Conservation (phyloP, 2,888 invertebrate genomes). For the Metalampra italica region DNA sequence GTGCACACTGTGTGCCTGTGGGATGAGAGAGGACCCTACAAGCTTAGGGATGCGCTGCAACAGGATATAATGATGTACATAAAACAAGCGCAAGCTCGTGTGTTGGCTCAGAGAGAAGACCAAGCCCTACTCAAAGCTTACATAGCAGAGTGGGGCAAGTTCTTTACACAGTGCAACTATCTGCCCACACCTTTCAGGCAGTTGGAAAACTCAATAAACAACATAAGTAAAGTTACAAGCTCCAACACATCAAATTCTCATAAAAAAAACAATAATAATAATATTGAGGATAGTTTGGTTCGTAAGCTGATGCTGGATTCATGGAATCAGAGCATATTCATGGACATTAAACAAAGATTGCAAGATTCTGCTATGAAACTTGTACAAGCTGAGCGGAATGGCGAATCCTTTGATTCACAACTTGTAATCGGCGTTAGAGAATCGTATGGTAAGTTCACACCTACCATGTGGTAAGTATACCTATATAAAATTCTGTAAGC, state of each 20-base stretch:
- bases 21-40: conserved; percentile 96
- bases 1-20: conserved; percentile 97
- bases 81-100: conserved; percentile 93
- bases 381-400: conserved; percentile 97
- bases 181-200: conserved; percentile 97
- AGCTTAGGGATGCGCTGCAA: conserved; percentile 91
- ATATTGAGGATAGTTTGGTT: conserved; percentile 93
- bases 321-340: conserved; percentile 98
- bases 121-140: conserved; percentile 97
- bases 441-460: conserved; percentile 87
- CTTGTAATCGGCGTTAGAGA: conserved; percentile 98
- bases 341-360: conserved; percentile 94
- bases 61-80: conserved; percentile 97
- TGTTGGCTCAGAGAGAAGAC: conserved; percentile 94
- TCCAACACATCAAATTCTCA: conserved; percentile 61
- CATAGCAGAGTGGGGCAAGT: conserved; percentile 98
- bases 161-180: conserved; percentile 98
- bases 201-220: conserved; percentile 90
- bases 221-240: conserved; percentile 61
- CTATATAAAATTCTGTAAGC: neutral
- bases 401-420: conserved; percentile 98
- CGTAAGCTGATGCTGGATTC: conserved; percentile 97
- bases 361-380: conserved; percentile 98
- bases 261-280: conserved; percentile 75
- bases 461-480: neutral